Percentiles rank a stretch among this genome's conserved stretches.
These are phyloP conservation scores for Macaca nemestrina DNA, from an alignment of 2,113 vertebrate species.

Conservation along the genomic window DNA sequence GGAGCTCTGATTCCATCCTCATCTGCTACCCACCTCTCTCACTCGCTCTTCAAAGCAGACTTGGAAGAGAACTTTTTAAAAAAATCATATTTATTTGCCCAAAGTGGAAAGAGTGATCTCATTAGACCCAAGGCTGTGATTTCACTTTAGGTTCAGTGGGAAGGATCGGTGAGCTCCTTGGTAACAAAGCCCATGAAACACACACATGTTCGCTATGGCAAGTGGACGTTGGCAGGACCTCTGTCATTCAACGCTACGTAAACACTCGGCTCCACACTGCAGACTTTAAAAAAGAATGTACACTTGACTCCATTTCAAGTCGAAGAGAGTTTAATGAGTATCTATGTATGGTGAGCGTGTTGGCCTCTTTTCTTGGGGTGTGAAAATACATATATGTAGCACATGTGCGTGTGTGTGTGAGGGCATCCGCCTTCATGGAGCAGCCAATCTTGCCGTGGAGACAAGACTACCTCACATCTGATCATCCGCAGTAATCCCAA, in stretches of 20 bases:
- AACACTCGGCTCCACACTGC: rapidly evolving
- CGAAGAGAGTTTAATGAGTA: not conserved
- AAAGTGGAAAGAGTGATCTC: constrained; percentile 37
- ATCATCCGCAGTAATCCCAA: rapidly evolving
- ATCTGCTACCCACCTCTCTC: not conserved
- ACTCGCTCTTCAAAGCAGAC: not conserved
- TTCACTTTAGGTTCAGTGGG: not conserved
- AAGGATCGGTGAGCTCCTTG: not conserved
- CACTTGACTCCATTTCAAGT: not conserved
- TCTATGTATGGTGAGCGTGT: rapidly evolving
- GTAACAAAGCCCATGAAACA: not conserved
- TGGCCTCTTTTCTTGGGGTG: too few relatives aligned
- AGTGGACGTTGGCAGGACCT: rapidly evolving
- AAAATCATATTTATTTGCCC: not conserved
- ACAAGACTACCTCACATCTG: rapidly evolving
- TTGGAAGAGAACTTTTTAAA: not conserved
- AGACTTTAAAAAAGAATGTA: not conserved
- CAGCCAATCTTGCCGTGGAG: not conserved
- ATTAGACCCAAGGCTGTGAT: not conserved
- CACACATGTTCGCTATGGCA: not conserved
- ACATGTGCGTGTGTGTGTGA: rapidly evolving
- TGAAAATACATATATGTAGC: not conserved
- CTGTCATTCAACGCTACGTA: not conserved
- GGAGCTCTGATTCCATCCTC: not conserved
- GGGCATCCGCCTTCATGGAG: not conserved